A percentile compares a stretch with the other conserved stretches of the same genome.
Evolutionary conservation across 1,140 invertebrate genomes (phyloP).

Genomic region (Drosophila triauraria): DNA sequence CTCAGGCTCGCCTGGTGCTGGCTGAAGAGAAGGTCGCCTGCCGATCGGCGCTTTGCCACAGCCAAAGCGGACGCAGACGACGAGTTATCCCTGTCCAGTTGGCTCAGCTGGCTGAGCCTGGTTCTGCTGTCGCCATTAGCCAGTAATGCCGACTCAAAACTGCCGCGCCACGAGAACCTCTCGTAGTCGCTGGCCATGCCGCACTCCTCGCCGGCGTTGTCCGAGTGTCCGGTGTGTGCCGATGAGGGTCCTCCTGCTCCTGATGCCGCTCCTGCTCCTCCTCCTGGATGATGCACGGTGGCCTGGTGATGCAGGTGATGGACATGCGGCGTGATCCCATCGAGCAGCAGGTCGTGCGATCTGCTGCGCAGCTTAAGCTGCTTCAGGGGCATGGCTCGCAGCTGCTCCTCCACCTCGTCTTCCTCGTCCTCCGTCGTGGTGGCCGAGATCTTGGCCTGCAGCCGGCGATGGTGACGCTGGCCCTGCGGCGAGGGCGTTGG

Average conservation of each 20-base stretch:
- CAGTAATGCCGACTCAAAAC: conserved; percentile 94
- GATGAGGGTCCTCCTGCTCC: conserved; percentile 20
- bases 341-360: conserved; percentile 91
- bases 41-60: conserved; percentile 91
- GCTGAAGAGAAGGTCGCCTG: conserved; percentile 91
- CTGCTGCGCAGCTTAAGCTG: conserved; percentile 87
- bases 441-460: conserved; percentile 88
- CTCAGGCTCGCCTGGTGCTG: conserved; percentile 91
- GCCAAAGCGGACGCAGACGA: conserved; percentile 88
- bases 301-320: conserved; percentile 58
- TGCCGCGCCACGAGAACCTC: conserved; percentile 94
- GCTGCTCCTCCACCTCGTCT: conserved; percentile 69
- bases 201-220: conserved; percentile 87
- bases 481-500: conserved; percentile 85
- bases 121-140: conserved; percentile 92
- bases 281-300: conserved; percentile 85
- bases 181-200: conserved; percentile 94
- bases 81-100: conserved; percentile 88
- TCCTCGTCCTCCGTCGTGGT: conserved; percentile 93
- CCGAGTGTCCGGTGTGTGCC: conserved; percentile 52
- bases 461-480: conserved; percentile 77
- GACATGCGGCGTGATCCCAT: conserved; percentile 57
- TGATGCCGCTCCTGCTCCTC: not conserved
- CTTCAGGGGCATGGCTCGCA: conserved; percentile 87
- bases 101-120: conserved; percentile 88